These are phyloP conservation scores for Sander lucioperca DNA, from an alignment of 2,113 vertebrate genomes.

Conservation along the genomic window DNA sequence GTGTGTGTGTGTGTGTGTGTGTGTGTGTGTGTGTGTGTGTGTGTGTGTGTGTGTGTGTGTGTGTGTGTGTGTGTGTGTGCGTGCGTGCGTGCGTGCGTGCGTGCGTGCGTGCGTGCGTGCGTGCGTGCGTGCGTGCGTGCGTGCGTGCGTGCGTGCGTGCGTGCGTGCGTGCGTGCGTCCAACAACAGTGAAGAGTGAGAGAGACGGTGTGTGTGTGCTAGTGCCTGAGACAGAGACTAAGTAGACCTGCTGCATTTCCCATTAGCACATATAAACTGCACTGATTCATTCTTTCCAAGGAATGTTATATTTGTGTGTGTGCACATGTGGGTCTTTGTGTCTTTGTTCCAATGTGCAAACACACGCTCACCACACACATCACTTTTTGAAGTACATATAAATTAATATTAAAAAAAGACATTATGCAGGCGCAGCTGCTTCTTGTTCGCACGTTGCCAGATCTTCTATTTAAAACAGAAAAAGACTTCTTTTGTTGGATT, in stretches of 20 bases:
- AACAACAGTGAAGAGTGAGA: too few relatives aligned
- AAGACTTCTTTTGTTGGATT: conserved; percentile 40
- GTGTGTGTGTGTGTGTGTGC: background rate
- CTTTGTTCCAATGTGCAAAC: background rate
- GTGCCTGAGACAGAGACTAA: too few relatives aligned
- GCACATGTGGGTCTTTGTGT: too few relatives aligned
- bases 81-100: background rate
- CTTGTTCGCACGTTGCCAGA: conserved; percentile 9
- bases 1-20: background rate
- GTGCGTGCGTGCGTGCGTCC: too few relatives aligned
- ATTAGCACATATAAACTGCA: background rate
- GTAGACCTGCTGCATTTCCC: background rate
- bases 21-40: background rate
- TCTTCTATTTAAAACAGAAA: background rate
- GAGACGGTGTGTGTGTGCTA: too few relatives aligned
- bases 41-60: too few relatives aligned
- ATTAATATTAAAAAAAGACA: background rate
- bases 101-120: background rate
- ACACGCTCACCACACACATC: background rate
- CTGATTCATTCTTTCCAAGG: background rate
- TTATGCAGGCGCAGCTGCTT: conserved; percentile 25
- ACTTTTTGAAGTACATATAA: conserved; percentile 5
- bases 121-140: background rate
- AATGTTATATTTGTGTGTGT: background rate
- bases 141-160: background rate